Percentiles rank a stretch among this genome's conserved stretches.
Conservation (phyloP, 2,113 vertebrate genomes). For the Indicator indicator region DNA sequence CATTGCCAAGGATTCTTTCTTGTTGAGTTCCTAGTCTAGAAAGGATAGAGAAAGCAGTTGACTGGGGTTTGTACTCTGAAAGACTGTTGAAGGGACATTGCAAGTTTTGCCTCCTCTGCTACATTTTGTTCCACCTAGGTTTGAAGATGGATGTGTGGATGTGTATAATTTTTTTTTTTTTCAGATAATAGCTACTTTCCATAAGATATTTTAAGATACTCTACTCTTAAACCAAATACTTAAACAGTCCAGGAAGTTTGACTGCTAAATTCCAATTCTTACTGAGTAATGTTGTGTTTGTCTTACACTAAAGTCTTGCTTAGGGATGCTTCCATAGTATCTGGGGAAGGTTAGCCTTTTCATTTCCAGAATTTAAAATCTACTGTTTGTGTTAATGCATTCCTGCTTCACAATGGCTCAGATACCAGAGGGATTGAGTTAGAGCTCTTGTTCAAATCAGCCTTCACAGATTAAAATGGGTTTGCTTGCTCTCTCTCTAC, state of each 20-base stretch:
- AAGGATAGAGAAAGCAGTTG: background rate
- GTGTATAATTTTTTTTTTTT: background rate
- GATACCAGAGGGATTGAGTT: background rate
- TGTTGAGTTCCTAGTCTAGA: background rate
- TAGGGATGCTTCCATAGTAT: background rate
- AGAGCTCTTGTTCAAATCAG: background rate
- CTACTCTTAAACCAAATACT: background rate
- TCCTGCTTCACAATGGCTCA: background rate
- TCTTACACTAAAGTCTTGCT: background rate
- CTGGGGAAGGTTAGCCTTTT: background rate
- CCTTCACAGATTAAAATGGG: background rate
- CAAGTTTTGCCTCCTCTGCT: rapidly evolving
- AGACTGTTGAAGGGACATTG: background rate
- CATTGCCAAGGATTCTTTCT: background rate
- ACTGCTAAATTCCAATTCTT: background rate
- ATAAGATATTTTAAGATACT: background rate
- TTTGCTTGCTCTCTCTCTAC: background rate
- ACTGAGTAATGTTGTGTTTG: background rate
- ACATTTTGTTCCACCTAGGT: background rate
- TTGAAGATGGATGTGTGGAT: background rate
- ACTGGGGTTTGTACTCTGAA: background rate
- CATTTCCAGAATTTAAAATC: background rate
- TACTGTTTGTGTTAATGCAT: background rate
- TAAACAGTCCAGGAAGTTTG: background rate
- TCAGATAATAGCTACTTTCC: background rate